A percentile compares a stretch with the other conserved stretches of the same genome.
Evolutionary conservation across 2,888 invertebrate species (phyloP).

Genomic region (Cryptocheilus praepositus): DNA sequence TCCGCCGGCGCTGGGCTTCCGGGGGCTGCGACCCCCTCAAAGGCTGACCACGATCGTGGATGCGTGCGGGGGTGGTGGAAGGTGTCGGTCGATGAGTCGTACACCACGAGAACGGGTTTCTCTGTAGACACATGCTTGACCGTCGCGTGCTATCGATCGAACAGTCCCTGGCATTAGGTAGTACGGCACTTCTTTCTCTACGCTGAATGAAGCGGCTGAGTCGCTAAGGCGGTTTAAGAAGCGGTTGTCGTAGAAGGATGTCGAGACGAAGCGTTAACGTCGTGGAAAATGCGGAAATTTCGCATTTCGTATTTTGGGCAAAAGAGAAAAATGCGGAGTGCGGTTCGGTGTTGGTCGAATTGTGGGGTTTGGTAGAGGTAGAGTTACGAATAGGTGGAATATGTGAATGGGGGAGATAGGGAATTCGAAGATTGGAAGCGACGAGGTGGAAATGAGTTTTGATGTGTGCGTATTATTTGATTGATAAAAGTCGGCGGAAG

Average conservation of each 20-base stretch:
- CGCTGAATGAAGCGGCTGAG: slow-evolving; percentile 44
- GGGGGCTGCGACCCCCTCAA: slow-evolving; percentile 40
- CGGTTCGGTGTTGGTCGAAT: too few species aligned
- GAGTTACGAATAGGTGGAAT: too few species aligned
- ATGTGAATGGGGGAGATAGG: too few species aligned
- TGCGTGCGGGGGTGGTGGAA: slow-evolving; percentile 24
- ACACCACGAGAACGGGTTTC: background rate
- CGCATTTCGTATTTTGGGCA: too few species aligned
- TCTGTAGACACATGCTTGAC: background rate
- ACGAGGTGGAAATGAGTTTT: too few species aligned
- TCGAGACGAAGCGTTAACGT: background rate
- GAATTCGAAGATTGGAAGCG: too few species aligned
- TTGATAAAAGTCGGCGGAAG: too few species aligned
- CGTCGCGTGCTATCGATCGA: slow-evolving; percentile 20
- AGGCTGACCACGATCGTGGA: slow-evolving; percentile 16
- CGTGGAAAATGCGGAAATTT: too few species aligned
- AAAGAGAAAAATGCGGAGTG: too few species aligned
- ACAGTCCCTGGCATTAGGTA: slow-evolving; percentile 46
- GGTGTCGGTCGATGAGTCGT: slow-evolving; percentile 45
- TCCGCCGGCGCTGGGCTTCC: slow-evolving; percentile 14
- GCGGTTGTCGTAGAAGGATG: slow-evolving; percentile 1
- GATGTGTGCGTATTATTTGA: too few species aligned
- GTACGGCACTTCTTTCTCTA: slow-evolving; percentile 30
- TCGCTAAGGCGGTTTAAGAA: slow-evolving; percentile 14
- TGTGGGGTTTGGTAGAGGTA: too few species aligned